Base-by-base conservation (phyloP, 2,888 invertebrate genomes). In the Lycophotia porphyrea region DNA sequence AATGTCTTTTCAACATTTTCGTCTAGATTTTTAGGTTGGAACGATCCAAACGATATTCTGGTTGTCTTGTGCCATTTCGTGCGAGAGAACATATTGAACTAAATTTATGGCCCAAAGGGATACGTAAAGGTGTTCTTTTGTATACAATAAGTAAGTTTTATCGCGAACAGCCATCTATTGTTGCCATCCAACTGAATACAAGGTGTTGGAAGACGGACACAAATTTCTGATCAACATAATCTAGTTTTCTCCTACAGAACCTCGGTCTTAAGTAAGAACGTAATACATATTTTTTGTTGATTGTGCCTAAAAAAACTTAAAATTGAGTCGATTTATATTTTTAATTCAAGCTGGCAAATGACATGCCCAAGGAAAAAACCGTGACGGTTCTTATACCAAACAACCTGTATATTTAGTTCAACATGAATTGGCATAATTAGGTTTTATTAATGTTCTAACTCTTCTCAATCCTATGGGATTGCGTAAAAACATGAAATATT, bases 71-170 rank as follows among this genome's bases (percentile, higher is more conserved):
- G 39, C 64, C 44, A 47, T 52, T 65, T 39, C 58, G 27, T 36
- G 24, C 49, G 58, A 69, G 47, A 27, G 47, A 75, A 74, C 52
- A 75, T 69, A 61, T 82, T 65, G 69, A 65, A 80, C 60, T 31
- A 55, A 82, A 69, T 76, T 52, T 76, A 76, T 82, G 65, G 39
- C 52, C 61, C 9, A 82, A 82, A 64, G 49, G 58, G 49, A 64
- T 36, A 64, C 34, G 21, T 31, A 31, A 64, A 67, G 24, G 66
- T 60, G 49, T 47, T 15, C 8, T 76, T 61, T 65, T 27, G 27
- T 42, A 9, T 21, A 8, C 24, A 44, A 34, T 31, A 64, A 44
- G 5, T 68, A 58, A 44, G 11, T 76, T 52, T 42, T 66, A 66
- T 76, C 7, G 31, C 49, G 24, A 47, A 77, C 31, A 69, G 49